Evolutionary conservation across 2,888 invertebrate species (phyloP).

Genomic region (Platycheirus albimanus): DNA sequence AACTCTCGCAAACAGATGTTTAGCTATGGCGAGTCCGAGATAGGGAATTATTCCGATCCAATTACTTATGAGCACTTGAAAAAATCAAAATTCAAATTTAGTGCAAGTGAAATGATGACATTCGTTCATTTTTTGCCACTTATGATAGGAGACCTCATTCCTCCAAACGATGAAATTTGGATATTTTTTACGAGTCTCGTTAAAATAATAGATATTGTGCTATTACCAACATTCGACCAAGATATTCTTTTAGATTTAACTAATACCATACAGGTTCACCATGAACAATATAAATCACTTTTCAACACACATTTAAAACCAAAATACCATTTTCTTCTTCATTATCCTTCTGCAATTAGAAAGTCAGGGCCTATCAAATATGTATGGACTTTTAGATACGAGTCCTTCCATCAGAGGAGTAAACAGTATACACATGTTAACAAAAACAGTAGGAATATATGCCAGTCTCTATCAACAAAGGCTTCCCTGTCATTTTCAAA

Average conservation of each 20-base stretch:
- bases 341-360: neutral
- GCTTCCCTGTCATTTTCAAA: conserved; percentile 1
- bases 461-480: conserved; percentile 1
- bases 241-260: neutral
- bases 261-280: neutral
- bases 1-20: conserved; percentile 42
- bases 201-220: conserved; percentile 6
- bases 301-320: neutral
- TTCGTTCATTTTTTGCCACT: conserved; percentile 19
- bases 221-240: conserved; percentile 3
- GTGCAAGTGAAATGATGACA: conserved; percentile 30
- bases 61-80: conserved; percentile 26
- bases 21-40: conserved; percentile 28
- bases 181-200: conserved; percentile 19
- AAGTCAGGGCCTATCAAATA: neutral
- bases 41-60: conserved; percentile 41
- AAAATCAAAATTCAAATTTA: conserved; percentile 28
- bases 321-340: conserved; percentile 4
- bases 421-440: conserved; percentile 6
- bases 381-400: conserved; percentile 3
- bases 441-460: conserved; percentile 8
- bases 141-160: conserved; percentile 7
- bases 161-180: conserved; percentile 5
- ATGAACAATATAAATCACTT: conserved; percentile 13
- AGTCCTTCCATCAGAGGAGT: neutral